Percentiles rank a stretch among this genome's conserved stretches.
Conservation (phyloP, 2,888 invertebrate genomes). For the Aromia moschata region DNA sequence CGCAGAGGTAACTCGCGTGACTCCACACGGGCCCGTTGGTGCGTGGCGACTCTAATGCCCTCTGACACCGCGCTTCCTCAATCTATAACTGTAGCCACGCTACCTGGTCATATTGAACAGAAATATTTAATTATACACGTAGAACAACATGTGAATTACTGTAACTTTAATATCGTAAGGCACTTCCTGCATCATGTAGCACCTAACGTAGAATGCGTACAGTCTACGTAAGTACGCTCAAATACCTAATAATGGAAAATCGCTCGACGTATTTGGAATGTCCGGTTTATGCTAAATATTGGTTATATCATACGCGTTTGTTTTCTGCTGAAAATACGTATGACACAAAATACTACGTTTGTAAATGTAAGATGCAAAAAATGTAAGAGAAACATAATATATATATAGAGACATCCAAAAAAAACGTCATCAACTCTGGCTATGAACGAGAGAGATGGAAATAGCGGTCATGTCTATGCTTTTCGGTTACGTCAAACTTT, state of each 20-base stretch:
- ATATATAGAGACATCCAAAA: too few relatives aligned
- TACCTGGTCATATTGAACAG: constrained; percentile 56
- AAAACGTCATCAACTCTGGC: too few relatives aligned
- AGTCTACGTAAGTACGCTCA: not conserved
- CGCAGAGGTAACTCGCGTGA: constrained; percentile 38
- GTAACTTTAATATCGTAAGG: constrained; percentile 46
- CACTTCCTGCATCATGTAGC: constrained; percentile 37
- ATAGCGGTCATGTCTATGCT: too few relatives aligned
- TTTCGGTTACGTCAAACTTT: too few relatives aligned
- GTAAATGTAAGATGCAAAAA: too few relatives aligned
- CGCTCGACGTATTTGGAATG: not conserved
- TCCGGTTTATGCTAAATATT: not conserved
- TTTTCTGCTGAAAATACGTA: too few relatives aligned
- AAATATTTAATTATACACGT: constrained; percentile 55
- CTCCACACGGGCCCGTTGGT: constrained; percentile 48
- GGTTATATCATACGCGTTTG: too few relatives aligned
- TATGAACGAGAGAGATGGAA: too few relatives aligned
- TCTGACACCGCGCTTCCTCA: constrained; percentile 57
- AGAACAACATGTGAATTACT: constrained; percentile 51
- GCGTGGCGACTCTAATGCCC: constrained; percentile 60
- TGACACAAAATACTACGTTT: too few relatives aligned
- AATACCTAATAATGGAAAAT: not conserved
- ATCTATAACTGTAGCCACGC: constrained; percentile 59
- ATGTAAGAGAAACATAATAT: too few relatives aligned
- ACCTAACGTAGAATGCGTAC: constrained; percentile 24